Conservation (phyloP, 2,797 vertebrate genomes). For the Eremophila alpestris region DNA sequence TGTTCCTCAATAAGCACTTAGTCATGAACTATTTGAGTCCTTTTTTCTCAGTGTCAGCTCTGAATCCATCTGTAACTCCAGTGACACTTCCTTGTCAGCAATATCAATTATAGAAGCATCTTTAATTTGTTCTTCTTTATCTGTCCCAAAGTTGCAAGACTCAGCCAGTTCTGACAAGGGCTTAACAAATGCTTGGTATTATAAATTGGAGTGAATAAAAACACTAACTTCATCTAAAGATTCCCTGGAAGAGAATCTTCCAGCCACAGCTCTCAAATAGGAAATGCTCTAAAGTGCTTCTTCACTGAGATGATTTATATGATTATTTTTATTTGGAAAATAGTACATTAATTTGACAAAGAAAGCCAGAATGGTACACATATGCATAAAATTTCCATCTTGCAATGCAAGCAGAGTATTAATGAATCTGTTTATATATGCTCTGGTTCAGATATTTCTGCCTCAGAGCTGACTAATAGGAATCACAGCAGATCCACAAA, state of each 20-base stretch:
- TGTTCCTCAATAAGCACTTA: slow-evolving; percentile 23
- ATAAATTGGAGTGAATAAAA: slow-evolving; percentile 6
- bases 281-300: neutral
- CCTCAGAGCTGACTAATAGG: neutral
- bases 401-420: neutral
- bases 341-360: neutral
- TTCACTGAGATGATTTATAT: neutral
- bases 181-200: neutral
- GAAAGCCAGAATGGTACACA: neutral
- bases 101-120: slow-evolving; percentile 29
- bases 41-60: slow-evolving; percentile 12
- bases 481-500: neutral
- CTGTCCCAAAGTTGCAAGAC: neutral
- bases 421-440: neutral
- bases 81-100: slow-evolving; percentile 14
- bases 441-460: neutral
- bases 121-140: slow-evolving; percentile 43
- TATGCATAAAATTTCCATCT: neutral
- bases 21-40: slow-evolving; percentile 21
- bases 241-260: neutral
- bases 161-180: neutral
- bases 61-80: slow-evolving; percentile 21
- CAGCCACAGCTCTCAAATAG: neutral
- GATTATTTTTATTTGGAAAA: neutral
- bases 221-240: neutral